phyloP scores from a whole-genome alignment of 2,797 vertebrate genomes.

The Adelosebastes latens region DNA sequence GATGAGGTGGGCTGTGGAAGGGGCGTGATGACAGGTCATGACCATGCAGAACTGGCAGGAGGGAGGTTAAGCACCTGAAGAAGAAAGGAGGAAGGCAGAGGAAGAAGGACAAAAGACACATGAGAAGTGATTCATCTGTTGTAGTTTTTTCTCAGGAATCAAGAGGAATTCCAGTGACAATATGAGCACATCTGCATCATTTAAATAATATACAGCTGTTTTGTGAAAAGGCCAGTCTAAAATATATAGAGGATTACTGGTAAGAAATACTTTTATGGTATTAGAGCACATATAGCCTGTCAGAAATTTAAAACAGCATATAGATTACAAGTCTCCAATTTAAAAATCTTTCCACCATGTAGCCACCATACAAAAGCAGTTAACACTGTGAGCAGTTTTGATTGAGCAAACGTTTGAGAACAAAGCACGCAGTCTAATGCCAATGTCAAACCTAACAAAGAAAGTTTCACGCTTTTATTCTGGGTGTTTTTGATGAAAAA shows the following conservation, averaged over 20 bases:
- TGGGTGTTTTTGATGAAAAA: background rate
- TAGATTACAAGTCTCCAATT: background rate
- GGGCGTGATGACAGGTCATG: conserved; percentile 86
- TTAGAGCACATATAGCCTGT: background rate
- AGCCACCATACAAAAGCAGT: conserved; percentile 4
- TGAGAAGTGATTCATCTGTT: conserved; percentile 19
- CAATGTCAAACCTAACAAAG: conserved; percentile 9
- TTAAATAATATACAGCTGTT: background rate
- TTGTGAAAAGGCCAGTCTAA: background rate
- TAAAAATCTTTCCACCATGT: background rate
- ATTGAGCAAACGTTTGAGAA: conserved; percentile 12
- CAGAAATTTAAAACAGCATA: background rate
- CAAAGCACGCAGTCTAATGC: conserved; percentile 31
- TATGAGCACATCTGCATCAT: background rate
- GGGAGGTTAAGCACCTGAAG: conserved; percentile 83
- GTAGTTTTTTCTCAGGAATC: background rate
- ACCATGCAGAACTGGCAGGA: conserved; percentile 86
- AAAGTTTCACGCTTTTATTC: conserved; percentile 16
- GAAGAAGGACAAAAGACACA: conserved; percentile 36
- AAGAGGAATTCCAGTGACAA: background rate
- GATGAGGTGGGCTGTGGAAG: conserved; percentile 82
- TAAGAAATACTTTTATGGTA: background rate
- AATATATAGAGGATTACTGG: background rate
- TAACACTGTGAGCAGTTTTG: background rate
- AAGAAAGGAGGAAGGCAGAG: conserved; percentile 43